Conservation (phyloP, 1,140 invertebrate genomes). For the Diorhabda elongata region DNA sequence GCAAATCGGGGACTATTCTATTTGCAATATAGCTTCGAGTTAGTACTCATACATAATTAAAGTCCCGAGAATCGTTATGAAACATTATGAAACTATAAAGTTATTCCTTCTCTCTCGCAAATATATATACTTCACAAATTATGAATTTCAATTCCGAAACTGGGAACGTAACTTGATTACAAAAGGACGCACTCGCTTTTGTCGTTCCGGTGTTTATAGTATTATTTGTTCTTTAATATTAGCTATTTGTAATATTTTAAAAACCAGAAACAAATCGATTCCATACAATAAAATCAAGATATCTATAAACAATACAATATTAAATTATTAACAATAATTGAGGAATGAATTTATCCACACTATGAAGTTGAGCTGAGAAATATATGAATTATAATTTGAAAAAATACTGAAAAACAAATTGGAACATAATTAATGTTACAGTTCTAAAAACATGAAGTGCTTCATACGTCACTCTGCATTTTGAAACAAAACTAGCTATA, state of each 20-base stretch:
- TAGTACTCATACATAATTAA: conserved; percentile 3
- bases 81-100: conserved; percentile 1
- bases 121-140: background rate
- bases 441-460: no score
- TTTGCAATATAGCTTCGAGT: background rate
- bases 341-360: no score
- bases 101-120: background rate
- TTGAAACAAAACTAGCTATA: no score
- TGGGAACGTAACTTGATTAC: background rate
- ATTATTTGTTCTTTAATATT: conserved; percentile 3
- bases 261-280: no score
- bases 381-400: no score
- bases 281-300: no score
- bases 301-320: no score
- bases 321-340: no score
- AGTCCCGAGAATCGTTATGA: conserved; percentile 1
- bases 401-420: no score
- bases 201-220: background rate
- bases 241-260: background rate
- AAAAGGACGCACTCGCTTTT: background rate
- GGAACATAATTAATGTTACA: no score
- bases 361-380: no score
- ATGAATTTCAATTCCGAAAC: conserved; percentile 2
- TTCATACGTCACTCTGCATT: no score
- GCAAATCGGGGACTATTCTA: background rate